Evolutionary conservation across 2,888 invertebrate genomes (phyloP), one percentile per base, ranked within the genome.

Genomic region (Eubasilissa splendida): DNA sequence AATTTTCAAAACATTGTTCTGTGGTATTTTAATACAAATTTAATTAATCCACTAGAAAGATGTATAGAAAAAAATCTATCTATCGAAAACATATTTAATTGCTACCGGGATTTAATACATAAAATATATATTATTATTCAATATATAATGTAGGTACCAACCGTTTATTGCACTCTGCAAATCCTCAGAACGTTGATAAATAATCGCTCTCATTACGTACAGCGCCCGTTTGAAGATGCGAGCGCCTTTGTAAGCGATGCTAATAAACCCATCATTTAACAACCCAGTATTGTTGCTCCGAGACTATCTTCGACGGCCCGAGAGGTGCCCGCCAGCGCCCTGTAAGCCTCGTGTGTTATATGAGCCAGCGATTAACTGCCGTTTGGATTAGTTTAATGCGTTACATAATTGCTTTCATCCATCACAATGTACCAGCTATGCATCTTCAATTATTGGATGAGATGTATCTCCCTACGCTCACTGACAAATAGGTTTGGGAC

Each of bases 321-420:
- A 70, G 53, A 70, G n/a, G 53, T 22, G 22, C 54, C 52, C 42
- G 42, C 42, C 42, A 42, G 53, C 58, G 77, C 74, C 75, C 22
- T 14, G 22, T 70, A 53, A 54, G 53, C 70, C 70, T 58, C 54
- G 54, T 70, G 53, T 53, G 53, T 54, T 68, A 68, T 68, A 70
- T 63, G 53, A 50, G 74, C 76, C 53, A 56, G 79, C 81, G 80
- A 83, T 82, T 79, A 82, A 80, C 81, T 77, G 79, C 79, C 79
- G 75, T 73, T 75, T 50, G 82, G 77, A 75, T 80, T 83, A 79
- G 78, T 79, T 79, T 80, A 79, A 83, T 81, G 80, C 33, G 83
- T 75, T 60, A 77, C 80, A 82, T 83, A 83, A 83, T 83, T 83
- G 83, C 82, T 76, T 77, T 70, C 82, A 83, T 83, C 82, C 76